phyloP scores from a whole-genome alignment of 2,888 invertebrate species.

The Hydrotaea diabolus region DNA sequence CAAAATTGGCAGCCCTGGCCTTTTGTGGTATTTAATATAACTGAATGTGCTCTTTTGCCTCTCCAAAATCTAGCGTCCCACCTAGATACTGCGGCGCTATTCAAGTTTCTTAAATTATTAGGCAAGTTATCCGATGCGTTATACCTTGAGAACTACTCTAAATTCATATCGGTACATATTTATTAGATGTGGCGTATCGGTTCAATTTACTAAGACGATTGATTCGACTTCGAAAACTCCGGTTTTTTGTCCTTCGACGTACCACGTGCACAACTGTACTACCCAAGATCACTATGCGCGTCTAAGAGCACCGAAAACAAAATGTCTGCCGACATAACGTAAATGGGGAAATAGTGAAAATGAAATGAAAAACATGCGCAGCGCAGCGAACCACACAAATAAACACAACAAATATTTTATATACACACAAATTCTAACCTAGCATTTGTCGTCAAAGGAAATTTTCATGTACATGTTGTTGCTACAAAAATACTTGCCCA shows the following conservation, averaged over 20 bases:
- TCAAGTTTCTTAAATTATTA: too few species aligned
- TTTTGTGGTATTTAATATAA: too few species aligned
- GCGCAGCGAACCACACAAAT: neutral
- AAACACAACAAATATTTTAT: slow-evolving; percentile 11
- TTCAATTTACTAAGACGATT: neutral
- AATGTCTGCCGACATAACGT: slow-evolving; percentile 54
- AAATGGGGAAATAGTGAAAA: slow-evolving; percentile 1
- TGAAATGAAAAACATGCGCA: slow-evolving; percentile 34
- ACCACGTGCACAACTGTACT: slow-evolving; percentile 61
- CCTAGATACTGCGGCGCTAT: too few species aligned
- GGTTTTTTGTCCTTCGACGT: too few species aligned
- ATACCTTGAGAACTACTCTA: too few species aligned
- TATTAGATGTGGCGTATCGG: too few species aligned
- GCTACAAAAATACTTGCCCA: neutral
- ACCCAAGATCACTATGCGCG: slow-evolving; percentile 57
- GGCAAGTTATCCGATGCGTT: too few species aligned
- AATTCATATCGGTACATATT: too few species aligned
- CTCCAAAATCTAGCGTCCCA: too few species aligned
- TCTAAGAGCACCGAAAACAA: slow-evolving; percentile 50
- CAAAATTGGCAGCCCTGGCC: too few species aligned
- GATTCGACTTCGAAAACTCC: neutral
- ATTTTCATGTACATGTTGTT: neutral
- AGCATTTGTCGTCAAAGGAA: neutral
- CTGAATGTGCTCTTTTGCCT: too few species aligned
- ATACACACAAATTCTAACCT: slow-evolving; percentile 12